These are phyloP conservation scores for Cheilosia impressa DNA, from an alignment of 2,888 invertebrate species.

Conservation along the genomic window DNA sequence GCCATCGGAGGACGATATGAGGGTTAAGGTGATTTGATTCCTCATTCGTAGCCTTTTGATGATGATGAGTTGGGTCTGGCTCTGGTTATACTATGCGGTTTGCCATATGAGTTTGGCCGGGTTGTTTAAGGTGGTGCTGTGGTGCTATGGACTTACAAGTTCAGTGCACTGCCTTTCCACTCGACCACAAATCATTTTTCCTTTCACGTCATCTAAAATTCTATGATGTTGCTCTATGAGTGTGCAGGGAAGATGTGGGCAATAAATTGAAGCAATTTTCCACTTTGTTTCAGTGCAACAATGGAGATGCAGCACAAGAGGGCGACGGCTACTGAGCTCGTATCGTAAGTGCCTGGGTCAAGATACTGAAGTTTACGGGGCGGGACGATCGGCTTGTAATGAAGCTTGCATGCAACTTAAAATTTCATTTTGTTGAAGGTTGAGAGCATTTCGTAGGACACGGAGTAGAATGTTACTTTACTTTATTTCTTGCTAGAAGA, in stretches of 20 bases:
- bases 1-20: slow-evolving; percentile 25
- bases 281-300: slow-evolving; percentile 69
- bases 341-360: slow-evolving; percentile 30
- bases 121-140: slow-evolving; percentile 12
- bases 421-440: slow-evolving; percentile 2
- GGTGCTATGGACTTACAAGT: slow-evolving; percentile 41
- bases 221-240: slow-evolving; percentile 59
- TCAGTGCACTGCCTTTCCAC: slow-evolving; percentile 51
- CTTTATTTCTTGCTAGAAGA: no score
- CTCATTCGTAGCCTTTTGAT: slow-evolving; percentile 56
- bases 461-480: no score
- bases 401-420: slow-evolving; percentile 41
- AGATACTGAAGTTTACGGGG: slow-evolving; percentile 29
- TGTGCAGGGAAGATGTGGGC: slow-evolving; percentile 65
- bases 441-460: not conserved
- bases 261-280: slow-evolving; percentile 72
- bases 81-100: slow-evolving; percentile 22
- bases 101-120: slow-evolving; percentile 21
- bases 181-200: slow-evolving; percentile 70
- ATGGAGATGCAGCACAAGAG: slow-evolving; percentile 23
- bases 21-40: slow-evolving; percentile 69
- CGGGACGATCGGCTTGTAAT: not conserved
- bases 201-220: slow-evolving; percentile 65
- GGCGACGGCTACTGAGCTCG: not conserved
- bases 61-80: slow-evolving; percentile 47